phyloP scores from a whole-genome alignment of 2,113 vertebrate species.

The Rallus limicola region DNA sequence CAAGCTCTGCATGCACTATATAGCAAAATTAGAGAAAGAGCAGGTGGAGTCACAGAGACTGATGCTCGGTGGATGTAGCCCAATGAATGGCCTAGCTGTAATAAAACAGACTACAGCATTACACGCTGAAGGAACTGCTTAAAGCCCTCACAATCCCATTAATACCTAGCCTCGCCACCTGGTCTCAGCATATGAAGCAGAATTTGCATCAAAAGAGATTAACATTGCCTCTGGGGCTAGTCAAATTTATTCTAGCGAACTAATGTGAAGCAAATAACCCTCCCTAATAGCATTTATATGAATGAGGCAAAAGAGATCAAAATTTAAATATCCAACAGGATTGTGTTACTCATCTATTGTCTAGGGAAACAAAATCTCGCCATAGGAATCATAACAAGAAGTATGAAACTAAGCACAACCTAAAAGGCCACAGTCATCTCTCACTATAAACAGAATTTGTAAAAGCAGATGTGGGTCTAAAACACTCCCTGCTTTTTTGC shows the following conservation, averaged over 20 bases:
- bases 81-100: neutral
- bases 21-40: neutral
- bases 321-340: conserved; percentile 3
- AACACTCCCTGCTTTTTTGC: neutral
- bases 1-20: neutral
- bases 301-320: conserved; percentile 4
- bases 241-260: conserved; percentile 11
- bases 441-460: neutral
- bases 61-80: fast-evolving
- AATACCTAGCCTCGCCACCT: neutral
- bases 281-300: neutral
- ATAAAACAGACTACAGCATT: neutral
- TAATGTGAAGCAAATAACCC: neutral
- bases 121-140: neutral
- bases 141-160: neutral
- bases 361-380: neutral
- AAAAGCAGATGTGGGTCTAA: neutral
- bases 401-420: neutral
- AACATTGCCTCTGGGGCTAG: neutral
- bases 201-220: conserved; percentile 5
- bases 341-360: neutral
- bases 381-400: neutral
- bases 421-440: neutral
- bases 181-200: neutral
- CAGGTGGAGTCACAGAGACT: neutral